Evolutionary conservation across 2,797 vertebrate genomes (phyloP).

Genomic region (Spinibarbus caldwelli): DNA sequence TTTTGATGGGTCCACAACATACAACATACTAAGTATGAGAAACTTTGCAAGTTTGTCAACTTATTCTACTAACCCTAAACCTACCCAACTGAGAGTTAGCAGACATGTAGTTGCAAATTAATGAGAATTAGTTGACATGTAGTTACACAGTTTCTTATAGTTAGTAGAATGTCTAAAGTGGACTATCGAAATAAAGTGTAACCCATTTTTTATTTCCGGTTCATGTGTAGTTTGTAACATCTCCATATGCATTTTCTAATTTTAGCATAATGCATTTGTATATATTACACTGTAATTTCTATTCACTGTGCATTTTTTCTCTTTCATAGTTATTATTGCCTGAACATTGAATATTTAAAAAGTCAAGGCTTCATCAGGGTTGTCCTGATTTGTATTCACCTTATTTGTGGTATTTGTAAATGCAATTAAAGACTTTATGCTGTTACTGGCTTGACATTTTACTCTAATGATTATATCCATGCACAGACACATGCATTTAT

Average conservation of each 20-base stretch:
- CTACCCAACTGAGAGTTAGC: no score
- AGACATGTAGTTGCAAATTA: no score
- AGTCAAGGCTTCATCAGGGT: slow-evolving; percentile 4
- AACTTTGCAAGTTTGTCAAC: no score
- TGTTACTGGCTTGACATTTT: slow-evolving; percentile 41
- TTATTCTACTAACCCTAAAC: no score
- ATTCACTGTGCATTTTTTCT: neutral
- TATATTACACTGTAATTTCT: neutral
- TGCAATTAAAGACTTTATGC: slow-evolving; percentile 16
- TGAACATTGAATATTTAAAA: neutral
- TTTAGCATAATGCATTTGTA: neutral
- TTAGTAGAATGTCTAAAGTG: no score
- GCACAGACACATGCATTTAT: slow-evolving; percentile 4
- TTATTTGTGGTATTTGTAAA: slow-evolving; percentile 23
- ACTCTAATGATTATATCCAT: slow-evolving; percentile 6
- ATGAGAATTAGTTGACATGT: no score
- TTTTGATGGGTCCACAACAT: no score
- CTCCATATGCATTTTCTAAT: neutral
- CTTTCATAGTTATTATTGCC: neutral
- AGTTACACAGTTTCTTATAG: no score
- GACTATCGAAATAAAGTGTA: no score
- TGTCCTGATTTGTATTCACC: slow-evolving; percentile 22
- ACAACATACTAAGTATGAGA: no score
- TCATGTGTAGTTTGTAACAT: slow-evolving; percentile 5
- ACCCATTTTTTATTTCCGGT: neutral